Base-by-base conservation (phyloP, 2,797 vertebrate species). In the Spea hammondii region DNA sequence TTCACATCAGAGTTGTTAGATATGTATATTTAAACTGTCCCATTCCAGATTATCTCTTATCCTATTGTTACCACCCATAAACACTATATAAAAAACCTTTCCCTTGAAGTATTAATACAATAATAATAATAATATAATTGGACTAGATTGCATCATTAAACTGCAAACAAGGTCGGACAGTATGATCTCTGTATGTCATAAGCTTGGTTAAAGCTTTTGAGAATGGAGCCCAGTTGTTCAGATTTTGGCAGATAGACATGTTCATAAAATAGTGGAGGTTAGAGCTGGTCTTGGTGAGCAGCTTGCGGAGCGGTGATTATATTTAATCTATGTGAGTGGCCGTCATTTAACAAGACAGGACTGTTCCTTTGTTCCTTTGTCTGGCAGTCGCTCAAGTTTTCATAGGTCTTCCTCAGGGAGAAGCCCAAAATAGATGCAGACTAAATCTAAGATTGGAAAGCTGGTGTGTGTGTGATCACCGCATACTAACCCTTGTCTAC, bases 341-440 rank as follows among this genome's bases (percentile, higher is more conserved):
- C 68, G 51, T 51, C 55, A 69, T 74, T 78, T 76, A 13, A 77
- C 59, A 67, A 72, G 65, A 48, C 32, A 49, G 68, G 64, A 55
- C 69, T 81, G 69, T 57, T 60, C 64, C 74, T 81, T 81, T 81
- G 74, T 81, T 77, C 64, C 48, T 14, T 53, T 81, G 74, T 72
- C 74, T 81, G 79, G 79, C 79, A 76, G 67, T 77, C 79, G 54
- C 46, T 77, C 62, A 10, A 9, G 6, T 54, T 72, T 59, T 62
- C n/a, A 64, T 65, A 44, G 55, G 49, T 75, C 76, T 74, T 65
- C 67, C 68, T 76, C 76, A 71, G 67, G 62, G 68, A 72, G 47
- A 76, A 50, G 60, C 69, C 79, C 76, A 7, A 81, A 81, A 77
- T 77, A 81, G 69, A 72, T 65, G 6, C 64, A 32, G 45, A 68